Evolutionary conservation across 2,888 invertebrate species (phyloP).

Genomic region (Himalopsyche japonica): DNA sequence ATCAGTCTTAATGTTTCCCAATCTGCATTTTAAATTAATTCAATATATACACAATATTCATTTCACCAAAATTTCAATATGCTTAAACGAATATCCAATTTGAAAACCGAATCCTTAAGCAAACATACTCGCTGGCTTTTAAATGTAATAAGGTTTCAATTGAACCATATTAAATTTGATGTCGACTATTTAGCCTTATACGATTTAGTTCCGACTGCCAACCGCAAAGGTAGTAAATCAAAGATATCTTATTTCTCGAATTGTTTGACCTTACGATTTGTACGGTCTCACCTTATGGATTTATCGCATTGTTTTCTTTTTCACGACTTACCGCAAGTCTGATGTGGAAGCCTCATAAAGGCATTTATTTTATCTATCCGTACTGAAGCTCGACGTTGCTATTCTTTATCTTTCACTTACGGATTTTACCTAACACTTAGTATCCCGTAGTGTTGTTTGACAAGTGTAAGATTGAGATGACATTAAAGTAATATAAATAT

Average conservation of each 20-base stretch:
- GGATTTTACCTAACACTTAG: neutral
- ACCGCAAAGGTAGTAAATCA: neutral
- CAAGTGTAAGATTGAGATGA: neutral
- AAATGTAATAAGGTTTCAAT: neutral
- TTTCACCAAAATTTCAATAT: too few relatives aligned
- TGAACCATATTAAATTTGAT: neutral
- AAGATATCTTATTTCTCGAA: constrained; percentile 60
- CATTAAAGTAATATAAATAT: neutral
- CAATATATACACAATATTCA: too few relatives aligned
- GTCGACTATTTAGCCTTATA: neutral
- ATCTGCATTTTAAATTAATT: too few relatives aligned
- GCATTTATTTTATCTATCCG: neutral
- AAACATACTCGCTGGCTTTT: too few relatives aligned
- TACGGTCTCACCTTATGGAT: constrained; percentile 40
- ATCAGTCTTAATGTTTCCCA: too few relatives aligned
- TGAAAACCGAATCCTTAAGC: too few relatives aligned
- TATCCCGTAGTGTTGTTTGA: neutral
- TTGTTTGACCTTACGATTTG: constrained; percentile 60
- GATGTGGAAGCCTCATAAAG: constrained; percentile 53
- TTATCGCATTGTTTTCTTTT: constrained; percentile 37
- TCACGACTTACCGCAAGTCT: constrained; percentile 10
- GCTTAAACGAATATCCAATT: too few relatives aligned
- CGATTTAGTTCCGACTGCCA: neutral
- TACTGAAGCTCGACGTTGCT: constrained; percentile 3
- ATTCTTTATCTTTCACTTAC: constrained; percentile 23